Evolutionary conservation across 2,797 vertebrate species (phyloP).

Genomic region (Sylvilagus floridanus): DNA sequence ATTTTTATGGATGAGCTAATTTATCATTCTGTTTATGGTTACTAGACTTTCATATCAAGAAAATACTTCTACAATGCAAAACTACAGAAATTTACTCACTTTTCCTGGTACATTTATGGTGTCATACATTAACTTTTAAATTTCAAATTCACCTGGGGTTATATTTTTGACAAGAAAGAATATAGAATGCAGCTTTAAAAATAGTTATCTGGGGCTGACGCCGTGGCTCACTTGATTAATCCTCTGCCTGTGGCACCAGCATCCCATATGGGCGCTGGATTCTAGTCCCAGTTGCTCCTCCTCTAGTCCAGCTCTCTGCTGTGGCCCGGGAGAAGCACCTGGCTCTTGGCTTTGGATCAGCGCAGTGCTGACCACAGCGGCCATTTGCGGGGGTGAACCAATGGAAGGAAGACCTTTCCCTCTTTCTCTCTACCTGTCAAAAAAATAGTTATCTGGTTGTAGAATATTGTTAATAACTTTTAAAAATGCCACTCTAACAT

Average conservation of each 20-base stretch:
- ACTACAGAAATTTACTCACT: background rate
- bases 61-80: constrained; percentile 37
- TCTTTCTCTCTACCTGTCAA: too few relatives aligned
- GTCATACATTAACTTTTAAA: constrained; percentile 35
- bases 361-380: too few relatives aligned
- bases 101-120: constrained; percentile 1
- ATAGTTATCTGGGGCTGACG: background rate
- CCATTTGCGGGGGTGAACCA: too few relatives aligned
- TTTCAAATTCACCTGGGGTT: background rate
- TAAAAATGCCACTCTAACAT: background rate
- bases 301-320: too few relatives aligned
- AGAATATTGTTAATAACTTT: background rate
- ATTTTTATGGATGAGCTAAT: constrained; percentile 36
- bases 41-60: constrained; percentile 11
- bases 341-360: background rate
- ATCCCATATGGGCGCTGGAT: too few relatives aligned
- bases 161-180: constrained; percentile 46
- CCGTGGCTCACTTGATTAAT: too few relatives aligned
- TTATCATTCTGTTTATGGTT: constrained; percentile 42
- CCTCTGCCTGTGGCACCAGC: too few relatives aligned
- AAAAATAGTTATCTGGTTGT: background rate
- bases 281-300: too few relatives aligned
- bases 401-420: too few relatives aligned
- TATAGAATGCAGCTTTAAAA: background rate
- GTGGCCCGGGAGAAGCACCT: too few relatives aligned